Evolutionary conservation across 2,888 invertebrate genomes (phyloP).

Genomic region (Heliconius charithonia): DNA sequence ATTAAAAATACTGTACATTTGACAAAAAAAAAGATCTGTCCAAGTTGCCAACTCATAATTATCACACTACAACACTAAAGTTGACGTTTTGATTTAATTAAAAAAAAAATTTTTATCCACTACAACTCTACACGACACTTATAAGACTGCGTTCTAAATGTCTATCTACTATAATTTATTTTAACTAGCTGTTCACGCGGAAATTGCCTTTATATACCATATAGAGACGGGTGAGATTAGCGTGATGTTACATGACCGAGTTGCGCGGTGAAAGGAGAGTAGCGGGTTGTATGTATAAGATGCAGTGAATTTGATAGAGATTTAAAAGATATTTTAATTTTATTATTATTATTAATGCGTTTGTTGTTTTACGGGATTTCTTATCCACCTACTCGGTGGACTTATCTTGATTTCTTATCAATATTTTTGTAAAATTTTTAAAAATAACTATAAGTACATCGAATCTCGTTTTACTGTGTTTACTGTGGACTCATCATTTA

Average conservation of each 20-base stretch:
- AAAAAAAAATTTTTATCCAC: neutral
- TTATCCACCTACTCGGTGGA: neutral
- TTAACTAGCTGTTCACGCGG: neutral
- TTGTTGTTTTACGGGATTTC: neutral
- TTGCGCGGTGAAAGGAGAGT: conserved; percentile 43
- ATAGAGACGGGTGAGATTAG: conserved; percentile 6
- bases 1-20: neutral
- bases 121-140: conserved; percentile 10
- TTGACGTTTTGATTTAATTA: neutral
- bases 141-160: conserved; percentile 31
- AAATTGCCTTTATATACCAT: neutral
- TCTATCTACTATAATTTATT: conserved; percentile 19
- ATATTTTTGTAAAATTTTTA: too few relatives aligned
- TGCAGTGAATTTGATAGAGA: conserved; percentile 1
- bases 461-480: too few relatives aligned
- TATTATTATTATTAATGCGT: neutral
- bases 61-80: neutral
- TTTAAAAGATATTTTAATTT: neutral
- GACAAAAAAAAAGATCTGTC: neutral
- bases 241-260: conserved; percentile 35
- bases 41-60: neutral
- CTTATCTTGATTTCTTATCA: neutral
- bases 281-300: conserved; percentile 36
- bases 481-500: too few relatives aligned
- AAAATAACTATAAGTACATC: too few relatives aligned